Evolutionary conservation across 2,113 vertebrate genomes (phyloP).

Genomic region (Cyprinodon tularosa): DNA sequence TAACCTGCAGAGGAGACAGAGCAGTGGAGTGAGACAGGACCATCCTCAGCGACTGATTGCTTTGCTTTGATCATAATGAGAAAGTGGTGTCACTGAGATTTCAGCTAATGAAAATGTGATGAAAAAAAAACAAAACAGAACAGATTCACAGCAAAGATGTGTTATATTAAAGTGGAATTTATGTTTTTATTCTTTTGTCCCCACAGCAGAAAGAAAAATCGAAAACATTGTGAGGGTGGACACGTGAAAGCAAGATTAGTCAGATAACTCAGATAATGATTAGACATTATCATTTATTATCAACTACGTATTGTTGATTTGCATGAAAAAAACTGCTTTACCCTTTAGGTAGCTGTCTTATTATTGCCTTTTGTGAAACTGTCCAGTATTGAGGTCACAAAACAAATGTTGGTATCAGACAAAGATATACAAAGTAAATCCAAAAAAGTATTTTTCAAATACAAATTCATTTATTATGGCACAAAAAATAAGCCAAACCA

Average conservation of each 20-base stretch:
- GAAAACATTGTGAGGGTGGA: slow-evolving; percentile 14
- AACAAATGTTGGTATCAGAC: background rate
- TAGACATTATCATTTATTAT: slow-evolving; percentile 23
- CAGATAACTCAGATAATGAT: slow-evolving; percentile 31
- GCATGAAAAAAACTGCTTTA: background rate
- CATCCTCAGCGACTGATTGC: slow-evolving; percentile 54
- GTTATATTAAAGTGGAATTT: slow-evolving; percentile 28
- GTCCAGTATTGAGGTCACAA: background rate
- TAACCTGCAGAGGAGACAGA: slow-evolving; percentile 75
- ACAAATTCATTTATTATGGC: too few species aligned
- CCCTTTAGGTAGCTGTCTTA: background rate
- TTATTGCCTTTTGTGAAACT: background rate
- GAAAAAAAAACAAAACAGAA: slow-evolving; percentile 57
- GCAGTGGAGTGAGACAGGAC: slow-evolving; percentile 51
- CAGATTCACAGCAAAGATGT: slow-evolving; percentile 42
- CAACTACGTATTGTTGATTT: background rate
- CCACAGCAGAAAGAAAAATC: slow-evolving; percentile 23
- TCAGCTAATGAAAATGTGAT: slow-evolving; percentile 64
- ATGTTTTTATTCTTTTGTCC: background rate
- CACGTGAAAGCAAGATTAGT: slow-evolving; percentile 47
- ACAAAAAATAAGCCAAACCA: too few species aligned
- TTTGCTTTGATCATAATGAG: slow-evolving; percentile 62
- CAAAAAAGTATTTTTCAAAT: background rate
- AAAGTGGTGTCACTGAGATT: slow-evolving; percentile 57
- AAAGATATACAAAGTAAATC: background rate